Conservation (phyloP, 2,113 vertebrate species). For the Ranitomeya variabilis region DNA sequence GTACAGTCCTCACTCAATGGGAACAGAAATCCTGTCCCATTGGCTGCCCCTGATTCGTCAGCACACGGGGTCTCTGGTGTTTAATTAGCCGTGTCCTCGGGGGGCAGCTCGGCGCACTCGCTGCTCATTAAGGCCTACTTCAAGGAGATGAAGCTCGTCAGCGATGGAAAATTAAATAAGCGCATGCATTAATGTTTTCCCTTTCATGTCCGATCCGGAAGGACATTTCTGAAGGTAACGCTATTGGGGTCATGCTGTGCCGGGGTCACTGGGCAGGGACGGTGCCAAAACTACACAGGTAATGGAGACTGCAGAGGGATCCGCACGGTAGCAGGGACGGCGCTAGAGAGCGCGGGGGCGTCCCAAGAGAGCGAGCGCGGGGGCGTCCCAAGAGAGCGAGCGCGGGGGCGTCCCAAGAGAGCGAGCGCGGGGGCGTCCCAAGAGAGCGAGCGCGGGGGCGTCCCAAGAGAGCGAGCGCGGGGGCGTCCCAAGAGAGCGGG, state of each 20-base stretch:
- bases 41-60: slow-evolving; percentile 5
- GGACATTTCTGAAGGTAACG: background rate
- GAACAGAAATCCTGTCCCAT: background rate
- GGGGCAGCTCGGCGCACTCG: background rate
- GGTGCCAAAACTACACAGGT: background rate
- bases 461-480: too few species aligned
- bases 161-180: slow-evolving; percentile 5
- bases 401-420: too few species aligned
- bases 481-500: too few species aligned
- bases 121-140: too few species aligned
- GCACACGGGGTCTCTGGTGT: slow-evolving; percentile 19
- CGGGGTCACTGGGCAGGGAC: background rate
- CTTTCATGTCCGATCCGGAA: background rate
- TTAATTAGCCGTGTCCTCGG: slow-evolving; percentile 40
- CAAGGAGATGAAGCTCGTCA: slow-evolving; percentile 1
- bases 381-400: too few species aligned
- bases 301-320: background rate
- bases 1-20: background rate
- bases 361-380: too few species aligned
- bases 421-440: too few species aligned
- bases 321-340: too few species aligned
- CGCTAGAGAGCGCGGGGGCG: too few species aligned
- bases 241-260: background rate
- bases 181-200: slow-evolving; percentile 12
- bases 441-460: too few species aligned